Base-by-base conservation (phyloP, 2,113 vertebrate species). In the Onychostruthus taczanowskii region DNA sequence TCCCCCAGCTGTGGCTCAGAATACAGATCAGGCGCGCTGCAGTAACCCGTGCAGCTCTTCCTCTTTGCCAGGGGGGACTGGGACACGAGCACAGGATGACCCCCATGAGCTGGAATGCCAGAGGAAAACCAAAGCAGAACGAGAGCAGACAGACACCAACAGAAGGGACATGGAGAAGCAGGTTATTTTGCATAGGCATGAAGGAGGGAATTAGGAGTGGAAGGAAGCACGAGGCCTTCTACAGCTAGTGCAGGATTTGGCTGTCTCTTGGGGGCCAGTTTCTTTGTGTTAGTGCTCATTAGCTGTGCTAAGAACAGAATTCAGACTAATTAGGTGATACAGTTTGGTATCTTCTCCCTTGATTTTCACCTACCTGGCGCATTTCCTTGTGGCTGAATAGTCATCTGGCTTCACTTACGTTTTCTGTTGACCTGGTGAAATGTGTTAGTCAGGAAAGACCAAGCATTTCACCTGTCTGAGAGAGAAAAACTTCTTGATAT, bases 341-440 rank as follows among this genome's bases (percentile, higher is more conserved):
- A 62, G 33, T 24, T 5, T 1, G 1, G 15, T 43, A 24, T 47
- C 30, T 90, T 67, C 63, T 35, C 27, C 24, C 35, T 87, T 47
- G 20, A 20, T 90, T 89, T 86, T 68, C 47, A 11, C 39, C 22
- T 90, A 1, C 33, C 35, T 46, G 19, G 16, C 80, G 33, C 39
- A 14, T 56, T 94, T 87, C 44, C 18, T 79, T 21, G 28, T 49
- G 44, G 44, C 27, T 72, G 17, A 70, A 11, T 49, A 37, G 31
- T 72, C 24, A 10, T 59, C 31, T 86, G 8, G 5, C 11, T 73
- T 86, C 1, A 8, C 39, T 72, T 70, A 23, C 0, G 0, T 84
- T 91, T 68, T 47, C 19, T 47, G 30, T 63, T 84, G 37, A 23
- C 37, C 20, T 6, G 0, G 20, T 72, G 49, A 75, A 87, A 84